Evolutionary conservation across 2,797 vertebrate species (phyloP), one percentile per base, ranked within the genome.

Genomic region (Tapirus indicus): DNA sequence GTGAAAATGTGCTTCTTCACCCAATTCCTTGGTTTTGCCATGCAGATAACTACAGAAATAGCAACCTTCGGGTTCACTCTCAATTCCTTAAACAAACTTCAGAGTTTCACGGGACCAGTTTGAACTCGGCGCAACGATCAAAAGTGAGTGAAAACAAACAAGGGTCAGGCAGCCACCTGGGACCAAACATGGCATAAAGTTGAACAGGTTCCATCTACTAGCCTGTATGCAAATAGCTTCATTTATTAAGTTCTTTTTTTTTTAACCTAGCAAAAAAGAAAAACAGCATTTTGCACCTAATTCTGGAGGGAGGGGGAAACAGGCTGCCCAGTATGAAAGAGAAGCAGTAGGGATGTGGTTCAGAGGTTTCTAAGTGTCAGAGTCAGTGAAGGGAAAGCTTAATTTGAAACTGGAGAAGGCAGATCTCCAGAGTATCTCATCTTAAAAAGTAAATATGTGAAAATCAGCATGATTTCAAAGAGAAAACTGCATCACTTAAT

Each of bases 401-500:
- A 29, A 82, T 66, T 62, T 41, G 58, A 72, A 87, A 75, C 7
- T 72, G 8, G 58, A 64, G 8, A 72, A 88, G 13, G 47, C 9
- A 13, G 29, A 20, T 23, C 60, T 54, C 64, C 17, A 38, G 56
- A 62, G 20, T 11, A 17, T 6, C 32, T 84, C 29, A 23, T 64
- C 49, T 82, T 38, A 38, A 80, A 35, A 25, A 84, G 38, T 56
- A 38, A 80, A 32, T 7, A 56, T 7, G 35, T 64, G 72, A 68
- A 86, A 32, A 87, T 29, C 1, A 97, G 95, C 91, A 96, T 97
- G 79, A 66, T 84, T 98, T 97, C 95, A 97, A 98, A 98, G 84
- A 97, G 89, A 98, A 98, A 98, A 97, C 97, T 98, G 97, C 93
- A 98, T 98, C 97, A 95, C 93, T 97, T 83, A 98, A 98, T 96